phyloP scores from a whole-genome alignment of 2,113 vertebrate species.

The Anhinga rufa region DNA sequence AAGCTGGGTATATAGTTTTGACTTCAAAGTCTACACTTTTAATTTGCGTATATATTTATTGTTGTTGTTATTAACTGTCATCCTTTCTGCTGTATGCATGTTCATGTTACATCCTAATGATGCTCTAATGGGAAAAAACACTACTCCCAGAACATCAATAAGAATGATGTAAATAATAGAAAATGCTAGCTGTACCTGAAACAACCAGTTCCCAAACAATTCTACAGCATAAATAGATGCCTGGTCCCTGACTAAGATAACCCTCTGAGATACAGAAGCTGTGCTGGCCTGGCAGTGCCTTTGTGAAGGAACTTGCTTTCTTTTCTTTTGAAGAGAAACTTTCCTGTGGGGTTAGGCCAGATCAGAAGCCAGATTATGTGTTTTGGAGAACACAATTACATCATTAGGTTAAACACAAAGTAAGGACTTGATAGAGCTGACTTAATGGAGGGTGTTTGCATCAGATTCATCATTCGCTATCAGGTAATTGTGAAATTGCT shows the following conservation, averaged over 20 bases:
- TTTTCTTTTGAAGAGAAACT: conserved; percentile 56
- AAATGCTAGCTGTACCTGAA: not conserved
- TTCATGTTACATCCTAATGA: not conserved
- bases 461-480: conserved; percentile 56
- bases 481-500: conserved; percentile 69
- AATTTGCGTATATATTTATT: not conserved
- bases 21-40: not conserved
- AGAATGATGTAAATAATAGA: not conserved
- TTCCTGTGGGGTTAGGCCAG: conserved; percentile 53
- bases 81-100: not conserved
- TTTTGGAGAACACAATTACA: conserved; percentile 54
- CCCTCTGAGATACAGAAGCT: conserved; percentile 37
- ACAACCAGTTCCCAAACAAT: not conserved
- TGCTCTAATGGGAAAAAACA: not conserved
- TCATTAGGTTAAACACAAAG: conserved; percentile 62
- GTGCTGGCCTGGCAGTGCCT: conserved; percentile 9
- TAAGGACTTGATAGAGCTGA: conserved; percentile 34
- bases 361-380: conserved; percentile 60
- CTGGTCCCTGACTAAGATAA: conserved; percentile 36
- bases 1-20: not conserved
- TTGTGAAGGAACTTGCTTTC: conserved; percentile 38
- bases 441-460: conserved; percentile 59
- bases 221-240: not conserved
- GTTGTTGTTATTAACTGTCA: not conserved
- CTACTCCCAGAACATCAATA: not conserved